These are phyloP conservation scores for Heterodera carotae DNA, from an alignment of 1,140 invertebrate species.

Conservation along the genomic window DNA sequence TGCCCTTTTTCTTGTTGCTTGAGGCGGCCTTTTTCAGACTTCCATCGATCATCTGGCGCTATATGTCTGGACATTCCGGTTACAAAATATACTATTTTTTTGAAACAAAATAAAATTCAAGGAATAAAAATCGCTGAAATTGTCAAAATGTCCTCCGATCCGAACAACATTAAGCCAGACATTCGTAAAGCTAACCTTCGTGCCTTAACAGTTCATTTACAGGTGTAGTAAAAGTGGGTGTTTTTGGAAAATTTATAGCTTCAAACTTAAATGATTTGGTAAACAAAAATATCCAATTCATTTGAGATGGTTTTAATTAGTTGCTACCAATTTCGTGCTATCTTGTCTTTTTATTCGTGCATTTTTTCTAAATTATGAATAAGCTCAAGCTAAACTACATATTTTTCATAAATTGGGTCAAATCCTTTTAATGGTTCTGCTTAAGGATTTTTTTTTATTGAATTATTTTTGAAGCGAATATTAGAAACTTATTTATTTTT, in stretches of 20 bases:
- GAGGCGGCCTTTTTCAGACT: slow-evolving; percentile 65
- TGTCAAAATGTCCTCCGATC: slow-evolving; percentile 51
- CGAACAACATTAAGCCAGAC: slow-evolving; percentile 58
- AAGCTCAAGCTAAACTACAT: too few relatives aligned
- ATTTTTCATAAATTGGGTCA: too few relatives aligned
- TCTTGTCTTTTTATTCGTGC: too few relatives aligned
- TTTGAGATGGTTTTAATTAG: too few relatives aligned
- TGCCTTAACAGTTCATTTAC: slow-evolving; percentile 49
- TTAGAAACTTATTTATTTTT: too few relatives aligned
- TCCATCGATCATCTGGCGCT: slow-evolving; percentile 66
- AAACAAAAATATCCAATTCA: too few relatives aligned
- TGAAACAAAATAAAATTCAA: slow-evolving; percentile 14
- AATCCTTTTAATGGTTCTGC: too few relatives aligned
- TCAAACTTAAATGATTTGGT: neutral
- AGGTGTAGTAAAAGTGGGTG: slow-evolving; percentile 3
- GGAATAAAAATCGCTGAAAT: slow-evolving; percentile 49
- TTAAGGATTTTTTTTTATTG: too few relatives aligned
- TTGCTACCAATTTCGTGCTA: too few relatives aligned
- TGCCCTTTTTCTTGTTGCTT: slow-evolving; percentile 61
- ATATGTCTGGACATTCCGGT: slow-evolving; percentile 54
- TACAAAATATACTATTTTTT: neutral
- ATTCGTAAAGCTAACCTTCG: slow-evolving; percentile 50
- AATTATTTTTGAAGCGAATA: too few relatives aligned
- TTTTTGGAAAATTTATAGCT: neutral
- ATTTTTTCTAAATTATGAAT: too few relatives aligned